phyloP scores from a whole-genome alignment of 2,888 invertebrate species.

The Pollenia angustigena region DNA sequence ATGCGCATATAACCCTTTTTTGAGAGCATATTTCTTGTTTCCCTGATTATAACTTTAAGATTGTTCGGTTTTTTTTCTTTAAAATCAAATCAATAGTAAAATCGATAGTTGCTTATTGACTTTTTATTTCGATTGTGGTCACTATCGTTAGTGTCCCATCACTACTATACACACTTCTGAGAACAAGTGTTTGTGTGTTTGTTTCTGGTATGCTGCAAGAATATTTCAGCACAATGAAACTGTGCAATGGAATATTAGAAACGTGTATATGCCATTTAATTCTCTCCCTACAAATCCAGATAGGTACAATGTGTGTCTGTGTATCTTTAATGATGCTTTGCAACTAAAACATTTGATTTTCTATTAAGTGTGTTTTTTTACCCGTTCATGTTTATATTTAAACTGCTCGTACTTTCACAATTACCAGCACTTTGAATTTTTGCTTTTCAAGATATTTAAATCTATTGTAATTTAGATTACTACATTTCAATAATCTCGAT shows the following conservation, averaged over 20 bases:
- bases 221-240: background rate
- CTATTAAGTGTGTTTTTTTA: constrained; percentile 1
- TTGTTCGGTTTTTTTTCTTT: too few relatives aligned
- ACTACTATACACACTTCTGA: background rate
- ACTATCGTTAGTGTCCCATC: too few relatives aligned
- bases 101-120: too few relatives aligned
- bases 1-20: too few relatives aligned
- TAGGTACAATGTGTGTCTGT: constrained; percentile 33
- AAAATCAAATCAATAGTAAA: too few relatives aligned
- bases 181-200: background rate
- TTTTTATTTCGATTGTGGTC: too few relatives aligned
- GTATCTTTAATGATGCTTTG: constrained; percentile 11
- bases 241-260: constrained; percentile 40
- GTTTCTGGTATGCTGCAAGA: background rate
- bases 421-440: constrained; percentile 9
- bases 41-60: too few relatives aligned
- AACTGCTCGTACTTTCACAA: background rate
- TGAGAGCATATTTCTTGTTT: too few relatives aligned
- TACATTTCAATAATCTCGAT: constrained; percentile 61
- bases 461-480: constrained; percentile 60
- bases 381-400: constrained; percentile 15
- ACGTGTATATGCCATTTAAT: constrained; percentile 24
- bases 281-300: background rate
- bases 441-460: constrained; percentile 40
- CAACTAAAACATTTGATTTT: constrained; percentile 34